Base-by-base conservation (phyloP, 2,888 invertebrate species). In the Cyclophora albipunctata region DNA sequence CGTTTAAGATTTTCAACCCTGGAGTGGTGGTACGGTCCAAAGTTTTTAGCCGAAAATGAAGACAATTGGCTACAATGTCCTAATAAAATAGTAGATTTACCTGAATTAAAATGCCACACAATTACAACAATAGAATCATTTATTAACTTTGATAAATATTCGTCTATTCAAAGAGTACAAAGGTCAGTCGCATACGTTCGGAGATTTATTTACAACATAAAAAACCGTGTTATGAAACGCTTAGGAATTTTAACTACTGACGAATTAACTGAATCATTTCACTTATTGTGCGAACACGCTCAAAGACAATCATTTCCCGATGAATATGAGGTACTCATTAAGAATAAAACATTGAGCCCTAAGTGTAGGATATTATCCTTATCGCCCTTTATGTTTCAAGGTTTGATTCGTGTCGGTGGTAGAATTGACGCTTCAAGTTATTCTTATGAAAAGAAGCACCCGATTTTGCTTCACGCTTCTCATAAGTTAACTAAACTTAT, bases 21-120 rank as follows among this genome's bases (percentile, higher is more conserved):
- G 20, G 20, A 20, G 20, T 67, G 63, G 65, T 67, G 63, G 63
- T 34, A 47, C 34, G 62, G 65, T 7, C 59, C 64, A 48, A 4
- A n/a, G 0, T 63, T 57, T 52, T 42, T 63, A 35, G 7, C 41
- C 6, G 6, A 46, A 4, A 34, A 47, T 43, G 34, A 34, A 1
- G 44, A 5, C 3, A 2, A 20, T 2, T 63, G 62, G 59, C 62
- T 59, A 4, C 7, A 33, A 44, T 40, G 1, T 41, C 3, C 33
- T 20, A 35, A 34, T 3, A 3, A 5, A 20, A 20, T 34, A 5
- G 7, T 3, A 34, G 40, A 49, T 1, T 45, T 59, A 41, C 57
- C 57, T 6, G 59, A 59, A 40, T 34, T 57, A 46, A 59, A 58
- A 42, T 34, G 43, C 34, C 52, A 53, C 48, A 4, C 45, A 3